phyloP scores from a whole-genome alignment of 1,140 invertebrate species.

The Drosophila teissieri region DNA sequence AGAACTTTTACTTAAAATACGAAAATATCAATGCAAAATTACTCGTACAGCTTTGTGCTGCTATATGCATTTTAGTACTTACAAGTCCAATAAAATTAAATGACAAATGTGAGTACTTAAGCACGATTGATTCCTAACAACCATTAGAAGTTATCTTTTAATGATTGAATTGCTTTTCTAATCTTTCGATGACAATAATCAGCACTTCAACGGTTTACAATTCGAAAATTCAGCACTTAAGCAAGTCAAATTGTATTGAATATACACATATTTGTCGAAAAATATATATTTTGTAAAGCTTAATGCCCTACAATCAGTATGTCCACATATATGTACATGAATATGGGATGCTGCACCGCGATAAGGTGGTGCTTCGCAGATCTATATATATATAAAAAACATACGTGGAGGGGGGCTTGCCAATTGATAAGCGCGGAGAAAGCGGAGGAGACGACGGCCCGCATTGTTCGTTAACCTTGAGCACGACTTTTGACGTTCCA shows the following conservation, averaged over 20 bases:
- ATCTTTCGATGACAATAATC: constrained; percentile 5
- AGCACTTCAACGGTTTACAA: neutral
- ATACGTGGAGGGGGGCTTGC: constrained; percentile 12
- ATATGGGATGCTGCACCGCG: constrained; percentile 32
- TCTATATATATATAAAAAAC: constrained; percentile 42
- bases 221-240: neutral
- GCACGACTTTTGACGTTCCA: constrained; percentile 66
- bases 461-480: constrained; percentile 74
- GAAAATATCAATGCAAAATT: too few species aligned
- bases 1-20: too few species aligned
- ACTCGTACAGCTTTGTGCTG: too few species aligned
- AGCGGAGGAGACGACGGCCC: constrained; percentile 17
- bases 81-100: neutral
- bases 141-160: neutral
- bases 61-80: too few species aligned
- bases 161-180: neutral
- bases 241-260: neutral
- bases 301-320: constrained; percentile 1
- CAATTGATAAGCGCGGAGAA: constrained; percentile 68
- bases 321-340: constrained; percentile 11
- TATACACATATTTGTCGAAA: neutral
- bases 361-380: constrained; percentile 46
- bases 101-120: neutral
- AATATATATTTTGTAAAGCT: neutral
- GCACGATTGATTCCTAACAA: constrained; percentile 2